A percentile compares a stretch with the other conserved stretches of the same genome.
Evolutionary conservation across 2,888 invertebrate genomes (phyloP).

Genomic region (Drosophila emarginata): DNA sequence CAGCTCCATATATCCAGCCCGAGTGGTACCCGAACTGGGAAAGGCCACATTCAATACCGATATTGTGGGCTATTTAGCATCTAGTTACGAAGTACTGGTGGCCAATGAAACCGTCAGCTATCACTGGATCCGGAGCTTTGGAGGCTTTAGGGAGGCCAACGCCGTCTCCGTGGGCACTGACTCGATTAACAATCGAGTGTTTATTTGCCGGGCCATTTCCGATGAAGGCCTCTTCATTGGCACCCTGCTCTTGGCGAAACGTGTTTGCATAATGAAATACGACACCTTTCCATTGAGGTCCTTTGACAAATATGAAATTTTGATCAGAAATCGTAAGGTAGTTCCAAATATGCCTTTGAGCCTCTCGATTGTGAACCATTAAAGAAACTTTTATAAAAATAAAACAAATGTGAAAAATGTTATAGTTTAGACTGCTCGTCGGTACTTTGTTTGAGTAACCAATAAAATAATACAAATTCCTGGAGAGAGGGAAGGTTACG

Average conservation of each 20-base stretch:
- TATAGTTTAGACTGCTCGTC: neutral
- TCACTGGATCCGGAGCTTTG: conserved; percentile 46
- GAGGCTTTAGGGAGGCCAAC: conserved; percentile 45
- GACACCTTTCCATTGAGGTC: conserved; percentile 13
- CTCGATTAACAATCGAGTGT: conserved; percentile 30
- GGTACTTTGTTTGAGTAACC: neutral
- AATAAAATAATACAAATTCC: too few relatives aligned
- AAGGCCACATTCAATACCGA: conserved; percentile 40
- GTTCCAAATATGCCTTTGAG: neutral
- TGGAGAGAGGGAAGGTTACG: too few relatives aligned
- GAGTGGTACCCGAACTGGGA: conserved; percentile 46
- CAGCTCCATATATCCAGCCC: conserved; percentile 42
- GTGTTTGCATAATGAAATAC: conserved; percentile 23
- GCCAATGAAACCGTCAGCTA: conserved; percentile 35
- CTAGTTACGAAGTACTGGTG: conserved; percentile 24
- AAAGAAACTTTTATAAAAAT: neutral
- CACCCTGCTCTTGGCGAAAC: conserved; percentile 14
- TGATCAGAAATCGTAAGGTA: conserved; percentile 24
- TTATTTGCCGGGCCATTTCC: conserved; percentile 31
- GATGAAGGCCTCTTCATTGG: conserved; percentile 39
- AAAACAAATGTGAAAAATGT: neutral
- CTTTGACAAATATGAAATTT: conserved; percentile 42
- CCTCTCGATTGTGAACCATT: neutral
- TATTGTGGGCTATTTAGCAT: neutral
- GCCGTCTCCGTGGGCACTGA: conserved; percentile 48